phyloP scores from a whole-genome alignment of 2,797 vertebrate species.

The Anas bahamensis region DNA sequence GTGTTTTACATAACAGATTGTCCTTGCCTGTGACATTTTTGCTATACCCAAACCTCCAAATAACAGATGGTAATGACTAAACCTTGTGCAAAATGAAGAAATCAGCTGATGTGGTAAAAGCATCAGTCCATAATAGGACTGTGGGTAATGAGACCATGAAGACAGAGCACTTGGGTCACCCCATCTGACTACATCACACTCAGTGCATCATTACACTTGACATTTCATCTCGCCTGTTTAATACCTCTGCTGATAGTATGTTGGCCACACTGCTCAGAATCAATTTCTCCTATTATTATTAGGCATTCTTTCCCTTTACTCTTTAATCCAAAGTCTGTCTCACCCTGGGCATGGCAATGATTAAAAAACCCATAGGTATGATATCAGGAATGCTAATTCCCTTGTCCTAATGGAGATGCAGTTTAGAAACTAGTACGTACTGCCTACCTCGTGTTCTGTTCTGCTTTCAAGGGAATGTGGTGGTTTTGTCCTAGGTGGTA shows the following conservation, averaged over 20 bases:
- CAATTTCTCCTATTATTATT: not conserved
- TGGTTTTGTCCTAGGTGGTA: not conserved
- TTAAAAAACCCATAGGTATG: not conserved
- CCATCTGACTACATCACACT: not conserved
- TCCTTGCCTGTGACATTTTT: not conserved
- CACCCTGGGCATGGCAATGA: not conserved
- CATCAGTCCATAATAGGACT: not conserved
- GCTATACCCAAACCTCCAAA: not conserved
- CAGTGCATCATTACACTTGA: not conserved
- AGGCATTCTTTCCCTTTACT: not conserved
- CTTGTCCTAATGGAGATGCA: not conserved
- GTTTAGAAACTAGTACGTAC: not conserved
- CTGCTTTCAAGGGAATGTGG: not conserved
- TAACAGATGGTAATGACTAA: conserved; percentile 11
- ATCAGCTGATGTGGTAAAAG: not conserved
- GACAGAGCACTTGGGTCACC: not conserved
- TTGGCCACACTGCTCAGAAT: not conserved
- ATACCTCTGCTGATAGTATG: not conserved
- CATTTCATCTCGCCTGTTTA: not conserved
- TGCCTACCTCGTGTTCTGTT: not conserved
- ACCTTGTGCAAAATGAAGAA: conserved; percentile 6
- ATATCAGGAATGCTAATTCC: not conserved
- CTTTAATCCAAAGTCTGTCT: not conserved
- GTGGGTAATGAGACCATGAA: not conserved
- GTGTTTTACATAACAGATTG: not conserved